Conservation (phyloP, 2,113 vertebrate genomes). For the Mormyrus iriodes region DNA sequence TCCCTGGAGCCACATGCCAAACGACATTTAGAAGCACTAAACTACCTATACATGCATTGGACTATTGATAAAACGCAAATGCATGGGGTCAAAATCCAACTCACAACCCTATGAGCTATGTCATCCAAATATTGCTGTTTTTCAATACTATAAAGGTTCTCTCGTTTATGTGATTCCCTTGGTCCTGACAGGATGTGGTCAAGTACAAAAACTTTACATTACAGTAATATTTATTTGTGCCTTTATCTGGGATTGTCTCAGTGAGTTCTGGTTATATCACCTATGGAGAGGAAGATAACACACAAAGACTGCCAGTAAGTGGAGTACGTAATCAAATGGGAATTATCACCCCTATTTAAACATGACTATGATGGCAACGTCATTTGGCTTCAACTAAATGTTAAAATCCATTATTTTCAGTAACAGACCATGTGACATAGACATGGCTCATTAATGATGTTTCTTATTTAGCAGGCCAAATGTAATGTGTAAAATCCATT, state of each 20-base stretch:
- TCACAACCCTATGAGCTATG: not conserved
- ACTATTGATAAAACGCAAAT: not conserved
- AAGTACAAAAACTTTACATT: not conserved
- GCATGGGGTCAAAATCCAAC: not conserved
- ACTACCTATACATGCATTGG: not conserved
- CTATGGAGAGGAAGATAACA: not conserved
- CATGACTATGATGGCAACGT: not conserved
- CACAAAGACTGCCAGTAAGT: not conserved
- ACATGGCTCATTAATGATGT: not conserved
- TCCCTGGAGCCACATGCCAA: not conserved
- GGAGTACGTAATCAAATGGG: not conserved
- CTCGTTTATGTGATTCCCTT: not conserved
- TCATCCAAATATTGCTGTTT: not conserved
- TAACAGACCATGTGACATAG: not conserved
- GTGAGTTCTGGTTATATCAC: not conserved
- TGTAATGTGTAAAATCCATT: not conserved
- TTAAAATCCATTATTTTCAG: not conserved
- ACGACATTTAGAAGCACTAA: not conserved
- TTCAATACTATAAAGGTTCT: not conserved
- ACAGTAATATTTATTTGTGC: not conserved
- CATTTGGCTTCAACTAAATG: not conserved
- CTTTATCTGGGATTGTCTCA: not conserved
- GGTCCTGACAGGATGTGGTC: not conserved
- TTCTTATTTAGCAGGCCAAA: not conserved
- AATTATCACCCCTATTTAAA: not conserved